phyloP scores from a whole-genome alignment of 2,888 invertebrate genomes.

The Aleiodes testaceus region DNA sequence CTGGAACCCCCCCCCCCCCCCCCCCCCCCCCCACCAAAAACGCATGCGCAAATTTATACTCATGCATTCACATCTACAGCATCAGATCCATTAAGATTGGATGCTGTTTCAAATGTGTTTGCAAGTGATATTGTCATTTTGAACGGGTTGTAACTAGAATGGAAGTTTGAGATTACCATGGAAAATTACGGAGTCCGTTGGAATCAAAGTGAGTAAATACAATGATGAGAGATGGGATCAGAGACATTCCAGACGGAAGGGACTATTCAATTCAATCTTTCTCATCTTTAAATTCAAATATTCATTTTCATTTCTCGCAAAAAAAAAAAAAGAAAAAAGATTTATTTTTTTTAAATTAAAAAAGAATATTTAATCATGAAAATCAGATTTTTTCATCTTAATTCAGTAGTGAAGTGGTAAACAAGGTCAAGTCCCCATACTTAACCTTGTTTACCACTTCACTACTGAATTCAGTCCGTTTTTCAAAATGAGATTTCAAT shows the following conservation, averaged over 20 bases:
- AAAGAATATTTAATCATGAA: too few species aligned
- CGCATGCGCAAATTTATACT: slow-evolving; percentile 21
- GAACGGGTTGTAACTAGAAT: slow-evolving; percentile 17
- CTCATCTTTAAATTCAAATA: slow-evolving; percentile 15
- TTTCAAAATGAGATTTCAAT: too few species aligned
- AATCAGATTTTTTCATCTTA: too few species aligned
- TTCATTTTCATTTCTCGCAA: too few species aligned
- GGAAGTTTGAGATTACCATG: slow-evolving; percentile 1
- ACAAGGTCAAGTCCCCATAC: too few species aligned
- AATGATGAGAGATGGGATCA: slow-evolving; percentile 17
- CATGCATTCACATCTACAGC: neutral
- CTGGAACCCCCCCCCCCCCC: neutral
- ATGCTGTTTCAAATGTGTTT: neutral
- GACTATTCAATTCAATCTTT: neutral
- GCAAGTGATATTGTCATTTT: neutral
- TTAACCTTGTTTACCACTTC: too few species aligned
- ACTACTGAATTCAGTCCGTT: too few species aligned
- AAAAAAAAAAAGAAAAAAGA: too few species aligned
- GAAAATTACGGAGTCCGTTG: slow-evolving; percentile 24
- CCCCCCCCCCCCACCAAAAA: neutral
- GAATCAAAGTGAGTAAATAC: neutral
- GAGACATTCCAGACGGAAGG: slow-evolving; percentile 8
- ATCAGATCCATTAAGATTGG: too few species aligned
- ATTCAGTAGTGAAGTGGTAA: too few species aligned
- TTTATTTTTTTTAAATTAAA: too few species aligned